phyloP scores from a whole-genome alignment of 2,888 invertebrate species.

The Clitarchus hookeri region DNA sequence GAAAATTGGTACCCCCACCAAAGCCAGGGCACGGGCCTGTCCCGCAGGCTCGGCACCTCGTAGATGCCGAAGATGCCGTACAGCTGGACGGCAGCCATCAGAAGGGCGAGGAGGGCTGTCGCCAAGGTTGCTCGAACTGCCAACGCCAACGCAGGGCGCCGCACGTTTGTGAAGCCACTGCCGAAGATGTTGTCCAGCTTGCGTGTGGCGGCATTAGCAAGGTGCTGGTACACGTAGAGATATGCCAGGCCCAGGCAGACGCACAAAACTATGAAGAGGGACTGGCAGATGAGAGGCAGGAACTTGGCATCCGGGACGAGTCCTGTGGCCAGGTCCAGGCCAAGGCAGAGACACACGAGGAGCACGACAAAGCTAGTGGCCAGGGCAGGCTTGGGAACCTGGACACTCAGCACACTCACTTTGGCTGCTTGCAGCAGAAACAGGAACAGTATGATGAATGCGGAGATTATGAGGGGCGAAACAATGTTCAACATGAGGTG shows the following conservation, averaged over 20 bases:
- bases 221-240: conserved; percentile 79
- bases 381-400: conserved; percentile 74
- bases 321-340: conserved; percentile 68
- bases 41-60: conserved; percentile 53
- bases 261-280: conserved; percentile 84
- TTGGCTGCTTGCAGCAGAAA: conserved; percentile 81
- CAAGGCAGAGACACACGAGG: conserved; percentile 79
- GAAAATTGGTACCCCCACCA: conserved; percentile 92
- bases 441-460: conserved; percentile 84
- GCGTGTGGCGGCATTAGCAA: conserved; percentile 69
- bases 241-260: conserved; percentile 83
- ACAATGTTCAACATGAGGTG: conserved; percentile 83
- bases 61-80: conserved; percentile 75
- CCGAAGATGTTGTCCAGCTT: conserved; percentile 51
- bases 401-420: conserved; percentile 52
- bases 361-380: conserved; percentile 77
- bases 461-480: conserved; percentile 85
- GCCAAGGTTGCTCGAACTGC: conserved; percentile 90
- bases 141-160: conserved; percentile 64
- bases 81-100: conserved; percentile 82
- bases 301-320: conserved; percentile 61
- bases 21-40: conserved; percentile 69
- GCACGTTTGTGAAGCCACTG: conserved; percentile 54
- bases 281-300: conserved; percentile 77
- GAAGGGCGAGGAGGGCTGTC: conserved; percentile 80